Conservation (phyloP, 2,888 invertebrate species). For the Idaea biselata region DNA sequence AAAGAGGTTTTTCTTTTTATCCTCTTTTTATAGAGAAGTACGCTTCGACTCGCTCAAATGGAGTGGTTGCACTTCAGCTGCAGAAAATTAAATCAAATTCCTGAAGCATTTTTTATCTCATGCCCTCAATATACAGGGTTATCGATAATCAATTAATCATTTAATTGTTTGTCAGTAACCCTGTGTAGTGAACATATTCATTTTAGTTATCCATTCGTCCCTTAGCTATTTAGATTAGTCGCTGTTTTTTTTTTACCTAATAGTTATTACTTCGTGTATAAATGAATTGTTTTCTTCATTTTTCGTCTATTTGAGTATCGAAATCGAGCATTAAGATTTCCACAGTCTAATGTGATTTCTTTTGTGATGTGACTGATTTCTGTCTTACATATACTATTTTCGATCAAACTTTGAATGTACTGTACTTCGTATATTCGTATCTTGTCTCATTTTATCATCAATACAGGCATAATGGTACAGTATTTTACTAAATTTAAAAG, state of each 20-base stretch:
- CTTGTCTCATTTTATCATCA: background rate
- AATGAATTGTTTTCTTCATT: constrained; percentile 1
- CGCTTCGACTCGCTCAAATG: too few species aligned
- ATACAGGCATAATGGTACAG: background rate
- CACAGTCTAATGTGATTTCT: background rate
- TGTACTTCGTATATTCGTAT: background rate
- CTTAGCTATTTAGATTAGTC: background rate
- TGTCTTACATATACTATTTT: background rate
- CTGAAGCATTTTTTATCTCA: background rate
- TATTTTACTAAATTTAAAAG: background rate
- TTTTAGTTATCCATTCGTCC: background rate
- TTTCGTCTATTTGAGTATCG: background rate
- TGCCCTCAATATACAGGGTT: background rate
- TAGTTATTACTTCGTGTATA: background rate
- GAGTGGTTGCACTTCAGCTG: too few species aligned
- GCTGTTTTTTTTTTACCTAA: background rate
- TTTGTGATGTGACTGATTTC: background rate
- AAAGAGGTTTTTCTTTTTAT: too few species aligned
- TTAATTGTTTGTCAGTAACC: too few species aligned
- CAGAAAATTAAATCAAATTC: background rate
- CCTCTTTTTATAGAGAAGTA: too few species aligned
- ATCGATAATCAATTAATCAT: too few species aligned
- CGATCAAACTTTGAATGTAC: background rate
- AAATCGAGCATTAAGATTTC: background rate
- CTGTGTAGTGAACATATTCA: too few species aligned